Base-by-base conservation (phyloP, 2,888 invertebrate species). In the Mimas tiliae region DNA sequence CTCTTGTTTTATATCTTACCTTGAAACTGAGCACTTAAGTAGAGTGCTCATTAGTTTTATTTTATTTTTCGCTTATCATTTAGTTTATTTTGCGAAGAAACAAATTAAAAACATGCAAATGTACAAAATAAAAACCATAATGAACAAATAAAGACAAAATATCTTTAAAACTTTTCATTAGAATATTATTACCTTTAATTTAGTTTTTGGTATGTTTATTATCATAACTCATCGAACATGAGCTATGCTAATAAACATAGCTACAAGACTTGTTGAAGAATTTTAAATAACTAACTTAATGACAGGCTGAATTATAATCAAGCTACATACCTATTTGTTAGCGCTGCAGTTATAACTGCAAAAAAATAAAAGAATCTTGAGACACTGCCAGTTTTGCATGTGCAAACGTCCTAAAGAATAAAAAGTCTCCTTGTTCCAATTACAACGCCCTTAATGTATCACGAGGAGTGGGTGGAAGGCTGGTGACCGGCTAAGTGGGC, bases 381-480 rank as follows among this genome's bases (percentile, higher is more conserved):
- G 27, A 27, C 27, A 27, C 4, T 27, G 27, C 27, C 27, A 27
- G 27, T 27, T 27, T 27, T 4, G 27, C 27, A 11, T 70, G 51
- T 62, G 34, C 50, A 50, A 70, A 70, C 70, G 74, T 73, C 72
- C 69, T 73, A 71, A 73, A 79, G 77, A 82, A 81, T 75, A 78
- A 80, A 78, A 82, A 75, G 76, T 77, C 73, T 72, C 80, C 81
- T 79, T 81, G 83, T 74, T 74, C 83, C 78, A 81, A 82, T 83
- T 85, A 79, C 73, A 69, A 70, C 68, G 76, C 80, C 81, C 81
- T 81, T 80, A 75, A 68, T 67, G 71, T 65, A 66, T 58, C 58
- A 42, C 33, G 12, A 34, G 48, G 19, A 64, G 76, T 74, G 71
- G 76, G 74, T 70, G 75, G 62, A 50, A 64, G 55, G 65, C 65